Base-by-base conservation (phyloP, 2,113 vertebrate genomes). In the Bombycilla garrulus region DNA sequence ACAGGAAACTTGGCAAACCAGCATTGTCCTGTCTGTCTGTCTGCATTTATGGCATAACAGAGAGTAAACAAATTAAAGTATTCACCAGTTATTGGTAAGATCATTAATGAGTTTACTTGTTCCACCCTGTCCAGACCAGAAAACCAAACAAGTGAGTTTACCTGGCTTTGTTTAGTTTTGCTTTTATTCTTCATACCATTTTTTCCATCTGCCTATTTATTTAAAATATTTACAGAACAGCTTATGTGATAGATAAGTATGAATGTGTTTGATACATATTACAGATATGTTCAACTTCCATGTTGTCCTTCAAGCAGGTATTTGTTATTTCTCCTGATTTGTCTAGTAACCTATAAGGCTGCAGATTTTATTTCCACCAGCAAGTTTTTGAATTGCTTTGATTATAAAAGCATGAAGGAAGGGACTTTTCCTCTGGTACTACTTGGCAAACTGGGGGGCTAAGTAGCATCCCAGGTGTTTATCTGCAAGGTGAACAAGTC, bases 171-270 rank as follows among this genome's bases (percentile, higher is more conserved):
- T 15, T 81, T 95, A 66, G 21, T 72, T 96, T 86, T 90, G 74
- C 31, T 86, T 92, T 81, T 81, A 92, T 86, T 84, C 60, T 84
- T 93, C 56, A 48, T 3, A 1, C 44, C 18, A 7, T 60, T 92
- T 78, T 88, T 33, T 79, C 44, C 90, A 47, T 90, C 80, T 78
- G 24, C 23, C 28, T 91, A 56, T 94, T 93, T 86, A 84, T 90
- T 60, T 83, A 86, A 86, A 95, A 84, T 94, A 86, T 86, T 90
- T 96, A 76, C 47, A 35, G n/a, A 92, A 61, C 69, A 67, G 64
- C 80, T 90, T 86, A 90, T 57, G 54, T 74, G 74, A 53, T 81
- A 56, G 51, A 11, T 90, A 44, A 9, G 15, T 66, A 38, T 42
- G 56, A 65, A 51, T 62, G n/a, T 53, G 31, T 78, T 88, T 4